Evolutionary conservation across 2,888 invertebrate genomes (phyloP), one percentile per base, ranked within the genome.

Genomic region (Beris morrisii): DNA sequence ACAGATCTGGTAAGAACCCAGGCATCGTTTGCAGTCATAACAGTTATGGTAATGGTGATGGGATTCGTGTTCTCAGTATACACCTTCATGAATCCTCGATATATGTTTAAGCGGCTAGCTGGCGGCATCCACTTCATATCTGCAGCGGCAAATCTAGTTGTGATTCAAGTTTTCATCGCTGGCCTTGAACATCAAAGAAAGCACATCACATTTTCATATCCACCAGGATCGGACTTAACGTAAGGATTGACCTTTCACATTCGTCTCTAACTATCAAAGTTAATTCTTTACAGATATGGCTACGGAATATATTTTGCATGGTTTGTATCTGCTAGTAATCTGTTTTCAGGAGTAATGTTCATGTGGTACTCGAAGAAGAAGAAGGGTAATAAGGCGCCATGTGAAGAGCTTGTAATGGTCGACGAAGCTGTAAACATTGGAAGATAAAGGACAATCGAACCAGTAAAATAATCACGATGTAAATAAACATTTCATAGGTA

Each of bases 101-200:
- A 94, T 78, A 93, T 92, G 88, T 93, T 92, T 82, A 94, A 94
- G 77, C 83, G 94, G 45, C 83, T 94, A 30, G 92, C 93, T 4
- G 92, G 91, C 0, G 90, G 91, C 22, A 89, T 93, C 69, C 91
- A 93, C 76, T 88, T 94, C 73, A 89, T 94, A 67, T 88, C 91
- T 87, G 93, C 89, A 64, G 87, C 90, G 4, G 90, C 91, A 69
- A 86, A 89, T 12, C 84, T 93, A 72, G 92, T 93, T 1, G 91
- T 93, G 44, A 87, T 92, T 53, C 92, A 93, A 82, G 92, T 93
- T 0, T 84, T 91, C 69, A 85, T 89, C 73, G 87, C 89, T 4
- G 85, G 89, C 0, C 86, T 90, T 56, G 87, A 89, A 61, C 89
- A 90, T 75, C 89, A 91, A 73, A 84, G 83, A 71, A 84, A 86